A percentile compares a stretch with the other conserved stretches of the same genome.
phyloP scores from a whole-genome alignment of 2,113 vertebrate species.

The Caranx ignobilis region DNA sequence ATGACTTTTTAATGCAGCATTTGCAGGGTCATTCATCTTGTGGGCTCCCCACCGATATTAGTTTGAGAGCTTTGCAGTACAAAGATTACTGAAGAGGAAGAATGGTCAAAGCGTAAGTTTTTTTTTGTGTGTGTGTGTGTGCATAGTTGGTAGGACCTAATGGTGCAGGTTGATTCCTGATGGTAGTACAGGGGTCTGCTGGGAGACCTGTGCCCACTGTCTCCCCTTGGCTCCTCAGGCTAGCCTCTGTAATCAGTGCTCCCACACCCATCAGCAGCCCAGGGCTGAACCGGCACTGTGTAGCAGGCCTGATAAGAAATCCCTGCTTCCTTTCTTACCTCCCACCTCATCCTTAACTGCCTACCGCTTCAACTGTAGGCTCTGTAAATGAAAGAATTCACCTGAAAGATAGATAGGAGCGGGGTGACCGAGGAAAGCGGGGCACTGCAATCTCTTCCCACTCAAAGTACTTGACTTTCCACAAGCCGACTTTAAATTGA shows the following conservation, averaged over 20 bases:
- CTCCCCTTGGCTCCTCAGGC: constrained; percentile 38
- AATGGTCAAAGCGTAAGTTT: background rate
- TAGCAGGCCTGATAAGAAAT: constrained; percentile 67
- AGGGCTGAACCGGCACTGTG: constrained; percentile 42
- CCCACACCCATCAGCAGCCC: constrained; percentile 51
- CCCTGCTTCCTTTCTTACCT: constrained; percentile 43
- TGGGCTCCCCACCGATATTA: constrained; percentile 52
- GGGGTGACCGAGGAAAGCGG: constrained; percentile 26
- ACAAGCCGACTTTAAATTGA: constrained; percentile 24
- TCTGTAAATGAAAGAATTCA: constrained; percentile 43
- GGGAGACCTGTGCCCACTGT: constrained; percentile 48
- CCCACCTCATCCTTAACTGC: constrained; percentile 51
- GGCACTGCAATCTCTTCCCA: constrained; percentile 29
- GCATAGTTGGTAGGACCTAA: constrained; percentile 28
- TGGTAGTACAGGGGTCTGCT: constrained; percentile 38
- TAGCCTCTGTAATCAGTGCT: constrained; percentile 58
- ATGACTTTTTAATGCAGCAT: constrained; percentile 81
- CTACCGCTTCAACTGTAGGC: constrained; percentile 30
- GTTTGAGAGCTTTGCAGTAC: constrained; percentile 35
- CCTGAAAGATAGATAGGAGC: constrained; percentile 42
- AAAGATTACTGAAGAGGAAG: constrained; percentile 27
- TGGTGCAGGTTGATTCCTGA: constrained; percentile 40
- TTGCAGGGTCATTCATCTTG: constrained; percentile 76
- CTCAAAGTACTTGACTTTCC: constrained; percentile 23
- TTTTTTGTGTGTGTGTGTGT: constrained; percentile 9